A percentile compares a stretch with the other conserved stretches of the same genome.
Evolutionary conservation across 1,140 invertebrate genomes (phyloP).

Genomic region (Oreohelix idahoensis): DNA sequence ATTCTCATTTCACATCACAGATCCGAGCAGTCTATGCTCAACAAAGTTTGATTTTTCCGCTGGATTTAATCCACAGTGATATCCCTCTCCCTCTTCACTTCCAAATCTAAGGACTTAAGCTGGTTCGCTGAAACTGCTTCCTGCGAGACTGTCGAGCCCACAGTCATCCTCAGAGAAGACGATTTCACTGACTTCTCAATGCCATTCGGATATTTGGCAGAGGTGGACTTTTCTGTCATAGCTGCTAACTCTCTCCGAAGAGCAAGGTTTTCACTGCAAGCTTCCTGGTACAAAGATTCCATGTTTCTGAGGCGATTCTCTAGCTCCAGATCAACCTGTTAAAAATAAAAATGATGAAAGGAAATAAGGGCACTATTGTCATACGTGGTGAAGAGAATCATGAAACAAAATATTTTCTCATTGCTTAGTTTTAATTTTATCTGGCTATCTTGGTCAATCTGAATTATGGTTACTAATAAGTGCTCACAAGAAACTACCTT

Average conservation of each 20-base stretch:
- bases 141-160: neutral
- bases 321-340: constrained; percentile 35
- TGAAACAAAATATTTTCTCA: too few species aligned
- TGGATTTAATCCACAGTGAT: constrained; percentile 29
- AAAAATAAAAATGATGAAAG: too few species aligned
- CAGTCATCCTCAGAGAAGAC: constrained; percentile 8
- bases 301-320: constrained; percentile 39
- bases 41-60: neutral
- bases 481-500: too few species aligned
- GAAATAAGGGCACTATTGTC: too few species aligned
- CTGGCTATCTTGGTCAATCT: too few species aligned
- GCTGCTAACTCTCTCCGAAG: constrained; percentile 34
- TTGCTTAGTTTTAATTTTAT: too few species aligned
- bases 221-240: neutral
- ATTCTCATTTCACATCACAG: neutral
- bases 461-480: too few species aligned
- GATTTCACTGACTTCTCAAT: neutral
- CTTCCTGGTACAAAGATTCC: constrained; percentile 45
- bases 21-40: neutral
- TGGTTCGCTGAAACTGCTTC: neutral
- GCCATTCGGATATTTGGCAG: neutral
- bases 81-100: constrained; percentile 22
- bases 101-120: neutral
- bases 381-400: too few species aligned
- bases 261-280: constrained; percentile 35